A percentile compares a stretch with the other conserved stretches of the same genome.
phyloP scores from a whole-genome alignment of 2,113 vertebrate species.

The Xenopus borealis region DNA sequence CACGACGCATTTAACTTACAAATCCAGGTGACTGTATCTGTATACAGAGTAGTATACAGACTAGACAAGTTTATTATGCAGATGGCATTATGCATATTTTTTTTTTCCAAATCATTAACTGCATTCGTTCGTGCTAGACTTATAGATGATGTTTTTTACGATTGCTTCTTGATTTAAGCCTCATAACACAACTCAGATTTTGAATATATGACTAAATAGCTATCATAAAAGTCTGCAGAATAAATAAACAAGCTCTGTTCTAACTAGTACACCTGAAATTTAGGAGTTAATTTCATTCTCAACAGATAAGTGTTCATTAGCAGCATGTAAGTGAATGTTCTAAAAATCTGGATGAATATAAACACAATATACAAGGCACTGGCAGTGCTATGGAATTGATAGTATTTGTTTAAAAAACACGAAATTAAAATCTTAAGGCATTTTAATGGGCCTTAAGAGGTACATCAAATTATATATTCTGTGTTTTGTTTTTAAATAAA shows the following conservation, averaged over 20 bases:
- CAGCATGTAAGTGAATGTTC: neutral
- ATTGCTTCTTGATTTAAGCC: neutral
- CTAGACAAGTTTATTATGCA: no score
- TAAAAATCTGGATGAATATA: neutral
- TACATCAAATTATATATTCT: no score
- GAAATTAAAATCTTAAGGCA: no score
- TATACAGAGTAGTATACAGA: no score
- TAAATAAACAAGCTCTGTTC: neutral
- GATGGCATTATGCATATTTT: no score
- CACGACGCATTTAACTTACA: no score
- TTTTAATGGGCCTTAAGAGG: no score
- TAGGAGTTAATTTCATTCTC: neutral
- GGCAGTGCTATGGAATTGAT: neutral
- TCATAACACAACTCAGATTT: neutral
- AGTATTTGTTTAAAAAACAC: no score
- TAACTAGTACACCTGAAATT: neutral
- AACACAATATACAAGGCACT: neutral
- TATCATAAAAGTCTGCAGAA: neutral
- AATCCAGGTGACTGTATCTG: no score
- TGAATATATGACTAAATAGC: neutral
- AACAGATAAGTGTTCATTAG: neutral
- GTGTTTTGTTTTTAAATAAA: no score
- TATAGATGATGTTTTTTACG: neutral
- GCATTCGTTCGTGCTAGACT: neutral
- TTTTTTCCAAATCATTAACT: constrained; percentile 6